Evolutionary conservation across 2,113 vertebrate genomes (phyloP), one percentile per base, ranked within the genome.

Genomic region (Microtus montanus): DNA sequence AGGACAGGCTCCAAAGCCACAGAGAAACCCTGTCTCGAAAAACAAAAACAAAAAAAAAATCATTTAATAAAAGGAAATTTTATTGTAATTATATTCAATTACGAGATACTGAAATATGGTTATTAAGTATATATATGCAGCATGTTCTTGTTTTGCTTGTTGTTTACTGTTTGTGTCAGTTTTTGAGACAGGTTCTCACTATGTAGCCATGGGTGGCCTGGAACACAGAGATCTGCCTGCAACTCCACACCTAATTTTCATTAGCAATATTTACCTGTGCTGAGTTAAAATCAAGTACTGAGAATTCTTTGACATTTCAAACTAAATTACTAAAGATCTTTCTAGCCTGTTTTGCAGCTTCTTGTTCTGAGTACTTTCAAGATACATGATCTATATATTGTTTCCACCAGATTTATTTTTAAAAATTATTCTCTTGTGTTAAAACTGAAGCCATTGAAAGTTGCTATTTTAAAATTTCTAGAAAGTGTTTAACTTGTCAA

Each of bases 361-460:
- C 84, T 95, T 89, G 35, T 77, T 14, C 14, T 70, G 41, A 90
- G 1, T 90, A 38, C 78, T n/a, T 90, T 82, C 52, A 54, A 63
- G 70, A 38, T 82, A 73, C 5, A 90, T 73, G 19, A 64, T 78
- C 58, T 79, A 19, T 91, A 2, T 1, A 20, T 66, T 63, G 80
- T 63, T 71, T 84, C 41, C 2, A 90, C 86, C 47, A 88, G 90
- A 86, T 86, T 17, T 44, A 77, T 87, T 11, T 41, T 58, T 19
- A 6, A 2, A 6, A 73, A 74, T 87, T 33, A 44, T 73, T 77
- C 75, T 91, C 13, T 63, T 11, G 20, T n/a, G 13, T 61, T 82
- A 84, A 77, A 95, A 63, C 61, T 2, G 61, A 87, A 92, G 49
- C 87, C 28, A 97, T 71, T 26, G 30, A 41, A 33, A 70, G 66